Evolutionary conservation across 2,113 vertebrate species (phyloP), one percentile per base, ranked within the genome.

Genomic region (Sigmodon hispidus): DNA sequence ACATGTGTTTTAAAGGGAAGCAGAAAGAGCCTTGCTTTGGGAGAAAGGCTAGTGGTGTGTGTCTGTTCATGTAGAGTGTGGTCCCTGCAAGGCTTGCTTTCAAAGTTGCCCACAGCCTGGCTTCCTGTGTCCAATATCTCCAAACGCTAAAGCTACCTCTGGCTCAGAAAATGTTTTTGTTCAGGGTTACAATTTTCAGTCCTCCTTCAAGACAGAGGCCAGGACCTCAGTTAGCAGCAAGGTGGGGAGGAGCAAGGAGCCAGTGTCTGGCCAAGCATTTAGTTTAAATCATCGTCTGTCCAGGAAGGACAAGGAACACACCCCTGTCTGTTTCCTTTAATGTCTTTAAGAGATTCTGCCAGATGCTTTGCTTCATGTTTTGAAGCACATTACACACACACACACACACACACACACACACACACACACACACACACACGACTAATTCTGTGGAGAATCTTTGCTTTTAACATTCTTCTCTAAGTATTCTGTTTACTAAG

Each of bases 391-490:
- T n/a, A n/a, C n/a, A n/a, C n/a, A n/a, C n/a, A n/a, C n/a, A n/a
- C n/a, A n/a, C n/a, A n/a, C n/a, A n/a, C n/a, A n/a, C n/a, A n/a
- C n/a, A n/a, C n/a, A n/a, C n/a, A n/a, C n/a, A n/a, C n/a, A n/a
- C n/a, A n/a, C n/a, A n/a, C n/a, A n/a, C n/a, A n/a, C n/a, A n/a
- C n/a, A n/a, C n/a, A n/a, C n/a, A n/a, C n/a, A 59, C 87, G 45
- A 94, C 83, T 65, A 88, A 93, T 87, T 88, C 88, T 29, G n/a
- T 43, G 70, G 57, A 85, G 76, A 81, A 83, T 55, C 67, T 95
- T 83, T 95, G 87, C n/a, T 36, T 84, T 95, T 88, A 72, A 89
- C n/a, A 83, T 88, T 96, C 57, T 91, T 67, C 79, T 89, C 15
- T 61, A 79, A 95, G 83, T 89, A 88, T 48, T 87, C 43, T 26